phyloP scores from a whole-genome alignment of 1,140 invertebrate genomes.

The Pogonomyrmex californicus region DNA sequence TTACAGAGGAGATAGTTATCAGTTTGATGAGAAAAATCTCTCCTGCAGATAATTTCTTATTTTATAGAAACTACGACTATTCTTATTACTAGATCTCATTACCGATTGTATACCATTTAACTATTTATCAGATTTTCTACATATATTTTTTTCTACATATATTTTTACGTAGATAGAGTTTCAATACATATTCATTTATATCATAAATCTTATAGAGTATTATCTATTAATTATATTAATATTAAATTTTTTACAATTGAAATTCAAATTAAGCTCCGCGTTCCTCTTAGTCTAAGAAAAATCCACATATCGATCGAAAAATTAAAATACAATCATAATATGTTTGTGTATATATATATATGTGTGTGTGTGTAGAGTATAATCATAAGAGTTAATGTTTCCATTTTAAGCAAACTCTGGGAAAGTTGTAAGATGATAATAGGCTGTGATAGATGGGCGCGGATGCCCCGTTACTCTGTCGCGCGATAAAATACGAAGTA shows the following conservation, averaged over 20 bases:
- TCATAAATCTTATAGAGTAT: background rate
- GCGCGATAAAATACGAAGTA: slow-evolving; percentile 19
- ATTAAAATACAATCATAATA: background rate
- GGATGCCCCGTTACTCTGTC: background rate
- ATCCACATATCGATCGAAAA: background rate
- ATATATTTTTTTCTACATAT: background rate
- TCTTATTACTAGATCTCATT: slow-evolving; percentile 22
- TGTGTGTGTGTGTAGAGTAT: background rate
- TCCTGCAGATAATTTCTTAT: background rate
- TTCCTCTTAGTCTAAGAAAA: background rate
- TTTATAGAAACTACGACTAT: background rate
- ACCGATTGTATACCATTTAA: background rate
- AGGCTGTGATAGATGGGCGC: background rate
- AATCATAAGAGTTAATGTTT: background rate
- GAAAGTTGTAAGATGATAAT: slow-evolving; percentile 16
- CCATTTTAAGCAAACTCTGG: background rate
- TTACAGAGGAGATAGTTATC: slow-evolving; percentile 5
- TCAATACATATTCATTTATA: background rate
- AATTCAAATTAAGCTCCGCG: background rate
- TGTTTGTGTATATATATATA: background rate
- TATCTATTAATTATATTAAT: background rate
- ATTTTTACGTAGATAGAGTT: background rate
- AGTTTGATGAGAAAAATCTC: slow-evolving; percentile 14
- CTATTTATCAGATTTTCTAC: background rate
- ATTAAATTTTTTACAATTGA: background rate